A percentile compares a stretch with the other conserved stretches of the same genome.
These are phyloP conservation scores for Aphrocallistes beatrix DNA, from an alignment of 37 sponge, comb jelly and placozoan genomes.

Conservation along the genomic window DNA sequence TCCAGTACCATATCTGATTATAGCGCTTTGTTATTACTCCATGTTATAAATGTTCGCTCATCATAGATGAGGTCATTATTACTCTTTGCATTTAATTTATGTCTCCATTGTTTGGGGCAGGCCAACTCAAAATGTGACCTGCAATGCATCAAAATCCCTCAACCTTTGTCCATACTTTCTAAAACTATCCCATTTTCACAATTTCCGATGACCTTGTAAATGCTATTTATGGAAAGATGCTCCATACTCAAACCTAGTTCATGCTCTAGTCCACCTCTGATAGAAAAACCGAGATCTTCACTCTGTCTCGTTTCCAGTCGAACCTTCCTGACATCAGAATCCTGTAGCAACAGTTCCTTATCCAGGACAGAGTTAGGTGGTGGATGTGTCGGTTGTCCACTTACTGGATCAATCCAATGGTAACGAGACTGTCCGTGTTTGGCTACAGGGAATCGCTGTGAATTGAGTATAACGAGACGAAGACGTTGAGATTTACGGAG, in stretches of 20 bases:
- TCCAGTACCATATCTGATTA: too few relatives aligned
- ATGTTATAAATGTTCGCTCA: too few relatives aligned
- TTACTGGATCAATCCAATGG: neutral
- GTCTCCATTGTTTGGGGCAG: too few relatives aligned
- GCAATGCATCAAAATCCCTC: too few relatives aligned
- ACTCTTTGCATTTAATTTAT: too few relatives aligned
- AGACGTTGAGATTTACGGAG: neutral
- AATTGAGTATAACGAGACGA: neutral
- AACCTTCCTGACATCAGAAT: conserved; percentile 2
- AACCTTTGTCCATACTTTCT: too few relatives aligned
- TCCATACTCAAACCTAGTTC: conserved; percentile 57
- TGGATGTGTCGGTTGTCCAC: neutral
- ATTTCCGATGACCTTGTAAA: too few relatives aligned
- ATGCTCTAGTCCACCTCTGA: conserved; percentile 65
- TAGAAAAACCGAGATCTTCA: conserved; percentile 64
- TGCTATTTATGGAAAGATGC: too few relatives aligned
- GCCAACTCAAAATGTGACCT: too few relatives aligned
- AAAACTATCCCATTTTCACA: too few relatives aligned
- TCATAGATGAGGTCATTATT: too few relatives aligned
- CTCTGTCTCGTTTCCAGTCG: neutral
- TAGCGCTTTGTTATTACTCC: too few relatives aligned
- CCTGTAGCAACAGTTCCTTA: conserved; percentile 5
- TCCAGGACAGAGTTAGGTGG: conserved; percentile 4
- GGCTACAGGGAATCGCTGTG: neutral
- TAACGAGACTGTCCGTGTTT: neutral